Conservation (phyloP, 2,888 invertebrate species). For the Hofmannophila pseudospretella region DNA sequence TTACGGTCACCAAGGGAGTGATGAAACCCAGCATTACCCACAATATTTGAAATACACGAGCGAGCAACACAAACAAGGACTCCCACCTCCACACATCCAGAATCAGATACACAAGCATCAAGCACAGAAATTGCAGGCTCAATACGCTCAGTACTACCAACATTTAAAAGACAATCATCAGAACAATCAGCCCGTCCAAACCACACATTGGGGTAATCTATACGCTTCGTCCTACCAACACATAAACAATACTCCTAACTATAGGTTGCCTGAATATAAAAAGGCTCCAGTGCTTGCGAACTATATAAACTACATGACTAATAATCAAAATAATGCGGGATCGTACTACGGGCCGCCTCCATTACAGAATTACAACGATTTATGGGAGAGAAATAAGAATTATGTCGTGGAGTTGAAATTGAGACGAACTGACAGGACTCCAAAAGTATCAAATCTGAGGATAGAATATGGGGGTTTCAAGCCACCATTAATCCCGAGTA, state of each 20-base stretch:
- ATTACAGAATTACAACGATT: conserved; percentile 34
- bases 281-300: conserved; percentile 23
- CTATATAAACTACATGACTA: conserved; percentile 36
- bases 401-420: conserved; percentile 65
- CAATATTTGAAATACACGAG: conserved; percentile 26
- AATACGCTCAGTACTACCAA: conserved; percentile 23
- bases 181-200: conserved; percentile 22
- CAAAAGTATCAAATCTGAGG: conserved; percentile 69
- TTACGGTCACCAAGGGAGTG: conserved; percentile 19
- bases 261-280: conserved; percentile 21
- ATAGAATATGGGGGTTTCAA: conserved; percentile 90
- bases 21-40: conserved; percentile 21
- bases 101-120: conserved; percentile 13
- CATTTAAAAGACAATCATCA: conserved; percentile 24
- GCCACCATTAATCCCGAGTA: conserved; percentile 88
- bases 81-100: conserved; percentile 13
- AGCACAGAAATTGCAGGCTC: conserved; percentile 22
- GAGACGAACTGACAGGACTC: conserved; percentile 77
- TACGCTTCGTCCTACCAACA: conserved; percentile 61
- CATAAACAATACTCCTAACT: conserved; percentile 37
- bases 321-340: conserved; percentile 22
- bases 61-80: conserved; percentile 21
- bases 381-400: conserved; percentile 40
- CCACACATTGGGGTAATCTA: conserved; percentile 53
- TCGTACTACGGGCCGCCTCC: conserved; percentile 75